A percentile compares a stretch with the other conserved stretches of the same genome.
These are phyloP conservation scores for Drosophila eugracilis DNA, from an alignment of 1,140 invertebrate genomes.

Conservation along the genomic window DNA sequence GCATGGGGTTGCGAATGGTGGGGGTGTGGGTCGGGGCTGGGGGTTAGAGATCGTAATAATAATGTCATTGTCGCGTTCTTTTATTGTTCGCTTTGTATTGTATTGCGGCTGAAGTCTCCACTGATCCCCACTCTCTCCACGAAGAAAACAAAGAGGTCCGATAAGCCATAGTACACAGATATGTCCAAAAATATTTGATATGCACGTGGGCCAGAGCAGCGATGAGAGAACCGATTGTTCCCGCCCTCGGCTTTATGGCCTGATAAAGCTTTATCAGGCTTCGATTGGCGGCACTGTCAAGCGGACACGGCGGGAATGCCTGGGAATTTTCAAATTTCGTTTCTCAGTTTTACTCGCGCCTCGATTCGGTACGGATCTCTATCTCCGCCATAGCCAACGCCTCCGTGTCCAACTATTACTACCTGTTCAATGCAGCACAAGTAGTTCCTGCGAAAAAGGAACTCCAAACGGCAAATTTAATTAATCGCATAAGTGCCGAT, in stretches of 20 bases:
- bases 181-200: slow-evolving; percentile 10
- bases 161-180: background rate
- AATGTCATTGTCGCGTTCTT: slow-evolving; percentile 77
- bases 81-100: slow-evolving; percentile 59
- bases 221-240: slow-evolving; percentile 16
- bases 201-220: slow-evolving; percentile 38
- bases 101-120: slow-evolving; percentile 27
- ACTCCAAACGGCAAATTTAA: slow-evolving; percentile 27
- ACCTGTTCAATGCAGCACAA: background rate
- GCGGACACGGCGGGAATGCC: slow-evolving; percentile 9
- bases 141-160: slow-evolving; percentile 17
- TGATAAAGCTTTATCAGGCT: slow-evolving; percentile 68
- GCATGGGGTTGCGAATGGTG: slow-evolving; percentile 15
- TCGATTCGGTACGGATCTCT: slow-evolving; percentile 50
- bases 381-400: no score
- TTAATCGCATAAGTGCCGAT: slow-evolving; percentile 41
- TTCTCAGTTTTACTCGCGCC: slow-evolving; percentile 66
- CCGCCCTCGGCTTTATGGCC: slow-evolving; percentile 33
- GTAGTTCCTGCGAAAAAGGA: slow-evolving; percentile 34
- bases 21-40: background rate
- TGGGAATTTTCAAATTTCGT: slow-evolving; percentile 36
- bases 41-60: slow-evolving; percentile 60
- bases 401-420: no score
- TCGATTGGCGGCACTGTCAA: slow-evolving; percentile 50
- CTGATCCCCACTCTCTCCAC: background rate